Base-by-base conservation (phyloP, 2,888 invertebrate genomes). In the Conistra vaccinii region DNA sequence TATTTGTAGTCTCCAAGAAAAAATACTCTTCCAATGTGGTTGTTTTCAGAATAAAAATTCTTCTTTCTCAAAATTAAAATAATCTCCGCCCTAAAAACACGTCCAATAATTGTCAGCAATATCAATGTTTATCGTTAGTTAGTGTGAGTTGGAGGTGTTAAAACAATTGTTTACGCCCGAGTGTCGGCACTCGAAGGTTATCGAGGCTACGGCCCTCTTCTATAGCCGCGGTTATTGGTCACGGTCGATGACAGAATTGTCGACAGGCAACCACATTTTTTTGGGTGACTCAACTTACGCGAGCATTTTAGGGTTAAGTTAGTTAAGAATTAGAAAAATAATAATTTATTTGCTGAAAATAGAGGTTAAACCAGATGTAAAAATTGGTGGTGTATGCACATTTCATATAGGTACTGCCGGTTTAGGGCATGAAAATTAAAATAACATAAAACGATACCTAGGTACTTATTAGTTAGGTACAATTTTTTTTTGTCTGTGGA, bases 141-240 rank as follows among this genome's bases (percentile, higher is more conserved):
- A 84, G 73, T 82, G 48, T 70, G 57, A 80, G 66, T 71, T 76
- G 62, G 55, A 78, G 86, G 80, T 86, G 88, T 85, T 69, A 73
- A 68, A 45, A 58, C 63, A 69, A 68, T 80, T 91, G 92, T 91
- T 91, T 91, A 89, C 63, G 58, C 73, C 69, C 69, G 66, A 85
- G 77, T 82, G 82, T 91, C 91, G 85, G 63, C 91, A 83, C 81
- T 73, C 42, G 48, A 35, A 26, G 55, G 73, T 81, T 82, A 89
- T 91, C 75, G 83, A 48, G 42, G 53, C 45, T 48, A 17, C 58
- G 53, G 76, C 35, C 45, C 55, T 75, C 51, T 74, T 1, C 48
- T 74, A 2, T 55, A 39, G 63, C 63, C 65, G 32, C 62, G 70
- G 57, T 70, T 87, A 78, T 87, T 80, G 87, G 76, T 78, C 77